phyloP scores from a whole-genome alignment of 2,113 vertebrate genomes.

The Lophotis ruficrista region DNA sequence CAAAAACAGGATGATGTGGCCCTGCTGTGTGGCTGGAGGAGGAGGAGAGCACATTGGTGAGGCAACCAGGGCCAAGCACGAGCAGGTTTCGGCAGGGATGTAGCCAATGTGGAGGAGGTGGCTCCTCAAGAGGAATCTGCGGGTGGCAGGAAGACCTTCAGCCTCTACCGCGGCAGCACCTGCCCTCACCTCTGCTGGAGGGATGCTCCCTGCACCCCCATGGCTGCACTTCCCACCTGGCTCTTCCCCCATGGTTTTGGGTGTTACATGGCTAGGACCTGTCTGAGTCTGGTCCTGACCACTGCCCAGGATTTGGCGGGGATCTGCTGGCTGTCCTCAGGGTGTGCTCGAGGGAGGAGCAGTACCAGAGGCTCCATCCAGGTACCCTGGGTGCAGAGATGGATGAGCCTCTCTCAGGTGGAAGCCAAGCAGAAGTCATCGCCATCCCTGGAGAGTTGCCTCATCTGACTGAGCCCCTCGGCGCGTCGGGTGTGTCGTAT shows the following conservation, averaged over 20 bases:
- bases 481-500: rapidly evolving
- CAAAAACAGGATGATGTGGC: neutral
- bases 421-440: neutral
- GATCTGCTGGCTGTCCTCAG: neutral
- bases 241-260: neutral
- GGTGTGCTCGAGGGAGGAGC: neutral
- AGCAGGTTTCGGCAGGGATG: neutral
- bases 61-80: neutral
- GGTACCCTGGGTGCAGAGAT: neutral
- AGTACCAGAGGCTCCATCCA: rapidly evolving
- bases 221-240: neutral
- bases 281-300: neutral
- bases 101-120: neutral
- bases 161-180: neutral
- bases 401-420: neutral
- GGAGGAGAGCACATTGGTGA: rapidly evolving
- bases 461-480: neutral
- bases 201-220: rapidly evolving
- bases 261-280: neutral
- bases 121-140: neutral
- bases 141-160: neutral
- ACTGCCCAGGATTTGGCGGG: rapidly evolving
- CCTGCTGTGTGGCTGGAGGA: neutral
- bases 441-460: neutral
- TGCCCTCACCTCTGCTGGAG: neutral